Evolutionary conservation across 1,140 invertebrate species (phyloP), one percentile per base, ranked within the genome.

Genomic region (Lordiphosa collinella): DNA sequence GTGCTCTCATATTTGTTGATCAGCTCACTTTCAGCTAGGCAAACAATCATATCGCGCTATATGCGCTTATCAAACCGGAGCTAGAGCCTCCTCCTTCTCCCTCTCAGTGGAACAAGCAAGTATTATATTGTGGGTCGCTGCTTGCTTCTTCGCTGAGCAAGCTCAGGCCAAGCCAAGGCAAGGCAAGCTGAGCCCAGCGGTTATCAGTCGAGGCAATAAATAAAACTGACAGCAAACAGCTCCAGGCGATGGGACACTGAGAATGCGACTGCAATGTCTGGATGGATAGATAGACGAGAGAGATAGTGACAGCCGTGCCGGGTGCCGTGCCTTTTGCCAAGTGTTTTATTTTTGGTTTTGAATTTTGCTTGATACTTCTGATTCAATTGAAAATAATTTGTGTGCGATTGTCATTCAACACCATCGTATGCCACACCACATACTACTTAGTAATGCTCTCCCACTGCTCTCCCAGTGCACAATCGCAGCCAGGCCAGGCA

Each of bases 1-100:
- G 12, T n/a, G 37, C 22, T 48, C 29, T 53, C 16, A 10, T 62
- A 75, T 63, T 71, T 80, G 58, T 75, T 50, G 51, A 80, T 80
- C 70, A 71, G 66, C 68, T 80, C 66, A 80, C 66, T 82, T 82
- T 64, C 62, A 66, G 56, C 52, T 72, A 14, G 62, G 11, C 69
- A 80, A 70, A 74, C 57, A 80, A 44, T 35, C 52, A 44, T 75
- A 75, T 71, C 66, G 40, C 40, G 25, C 25, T 29, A 29, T 8
- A 29, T 44, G 8, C 18, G 12, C 66, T 79, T 78, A 80, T 80
- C 75, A 75, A 51, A 38, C 54, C 64, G 46, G 62, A 66, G 62
- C 58, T 61, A 44, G 36, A 55, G 43, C 38, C 53, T 44, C n/a
- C 11, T 43, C 12, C 12, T 13, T 43, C 41, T 12, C 22, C 41